These are phyloP conservation scores for Axis porcinus DNA, from an alignment of 2,113 vertebrate species.

Conservation along the genomic window DNA sequence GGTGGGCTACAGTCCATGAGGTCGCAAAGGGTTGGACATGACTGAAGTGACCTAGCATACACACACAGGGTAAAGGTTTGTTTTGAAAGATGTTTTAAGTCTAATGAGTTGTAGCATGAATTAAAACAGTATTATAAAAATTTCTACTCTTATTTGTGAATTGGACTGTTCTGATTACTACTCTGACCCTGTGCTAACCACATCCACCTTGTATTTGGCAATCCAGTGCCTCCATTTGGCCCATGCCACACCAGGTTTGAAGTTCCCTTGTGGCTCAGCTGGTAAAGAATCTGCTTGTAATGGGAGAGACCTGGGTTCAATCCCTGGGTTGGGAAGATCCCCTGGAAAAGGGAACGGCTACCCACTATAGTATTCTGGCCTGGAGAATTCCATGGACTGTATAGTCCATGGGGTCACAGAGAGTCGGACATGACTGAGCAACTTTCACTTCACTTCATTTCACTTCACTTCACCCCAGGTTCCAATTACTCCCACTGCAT, in stretches of 20 bases:
- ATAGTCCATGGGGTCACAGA: background rate
- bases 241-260: background rate
- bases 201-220: background rate
- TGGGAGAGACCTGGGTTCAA: background rate
- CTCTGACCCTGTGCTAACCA: background rate
- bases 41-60: background rate
- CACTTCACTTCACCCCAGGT: background rate
- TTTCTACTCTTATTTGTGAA: background rate
- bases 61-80: background rate
- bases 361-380: background rate
- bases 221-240: background rate
- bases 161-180: background rate
- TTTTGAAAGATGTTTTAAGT: constrained; percentile 15
- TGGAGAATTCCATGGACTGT: background rate
- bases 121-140: background rate
- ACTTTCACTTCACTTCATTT: background rate
- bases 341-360: background rate
- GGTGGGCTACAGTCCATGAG: background rate
- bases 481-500: background rate
- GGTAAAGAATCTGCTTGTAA: background rate
- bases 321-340: background rate
- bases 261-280: background rate
- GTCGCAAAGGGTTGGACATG: background rate
- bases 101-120: background rate
- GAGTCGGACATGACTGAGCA: background rate